A percentile compares a stretch with the other conserved stretches of the same genome.
These are phyloP conservation scores for Apis florea DNA, from an alignment of 1,140 invertebrate genomes.

Conservation along the genomic window DNA sequence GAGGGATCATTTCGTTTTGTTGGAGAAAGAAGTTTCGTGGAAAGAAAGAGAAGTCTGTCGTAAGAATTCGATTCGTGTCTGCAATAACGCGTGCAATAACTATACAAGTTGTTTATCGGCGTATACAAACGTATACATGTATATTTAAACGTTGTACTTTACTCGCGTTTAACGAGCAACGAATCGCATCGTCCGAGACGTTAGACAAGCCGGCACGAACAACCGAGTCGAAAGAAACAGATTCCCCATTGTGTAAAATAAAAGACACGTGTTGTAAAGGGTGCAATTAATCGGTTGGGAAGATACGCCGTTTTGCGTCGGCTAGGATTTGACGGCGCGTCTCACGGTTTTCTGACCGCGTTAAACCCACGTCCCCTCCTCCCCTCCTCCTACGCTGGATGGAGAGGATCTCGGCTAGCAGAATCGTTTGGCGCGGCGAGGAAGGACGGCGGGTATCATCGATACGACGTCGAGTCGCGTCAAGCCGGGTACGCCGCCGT, in stretches of 20 bases:
- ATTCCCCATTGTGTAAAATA: not conserved
- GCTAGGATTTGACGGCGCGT: not conserved
- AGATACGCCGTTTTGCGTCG: slow-evolving; percentile 2
- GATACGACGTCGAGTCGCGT: slow-evolving; percentile 3
- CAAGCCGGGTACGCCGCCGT: not conserved
- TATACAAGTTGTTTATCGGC: too few species aligned
- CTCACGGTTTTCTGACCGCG: not conserved
- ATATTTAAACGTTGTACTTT: too few species aligned
- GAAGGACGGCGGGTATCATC: not conserved
- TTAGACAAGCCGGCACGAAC: not conserved
- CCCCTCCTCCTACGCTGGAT: accelerated
- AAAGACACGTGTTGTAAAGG: not conserved
- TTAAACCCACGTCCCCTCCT: not conserved
- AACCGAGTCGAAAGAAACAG: not conserved
- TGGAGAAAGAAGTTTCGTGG: too few species aligned
- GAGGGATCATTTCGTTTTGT: too few species aligned
- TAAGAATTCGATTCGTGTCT: too few species aligned
- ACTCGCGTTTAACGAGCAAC: too few species aligned
- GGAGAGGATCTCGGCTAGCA: not conserved
- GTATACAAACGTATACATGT: too few species aligned
- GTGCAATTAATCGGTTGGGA: not conserved
- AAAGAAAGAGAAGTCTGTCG: too few species aligned
- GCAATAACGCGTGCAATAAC: too few species aligned
- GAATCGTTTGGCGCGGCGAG: not conserved
- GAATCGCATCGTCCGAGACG: too few species aligned